A percentile compares a stretch with the other conserved stretches of the same genome.
phyloP scores from a whole-genome alignment of 2,888 invertebrate genomes.

The Meghimatium bilineatum region DNA sequence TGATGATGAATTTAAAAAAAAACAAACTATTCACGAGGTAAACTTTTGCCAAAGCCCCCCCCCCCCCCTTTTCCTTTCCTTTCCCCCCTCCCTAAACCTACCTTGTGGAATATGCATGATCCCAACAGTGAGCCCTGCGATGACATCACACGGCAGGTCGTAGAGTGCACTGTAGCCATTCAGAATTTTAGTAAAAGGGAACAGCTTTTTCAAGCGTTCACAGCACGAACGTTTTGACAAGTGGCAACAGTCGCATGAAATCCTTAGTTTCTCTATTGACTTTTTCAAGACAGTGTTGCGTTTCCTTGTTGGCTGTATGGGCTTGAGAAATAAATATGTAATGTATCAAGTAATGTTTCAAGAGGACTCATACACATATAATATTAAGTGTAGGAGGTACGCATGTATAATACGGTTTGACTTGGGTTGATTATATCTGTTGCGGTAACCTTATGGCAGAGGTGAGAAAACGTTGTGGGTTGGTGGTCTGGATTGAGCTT shows the following conservation, averaged over 20 bases:
- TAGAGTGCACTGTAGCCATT: slow-evolving; percentile 68
- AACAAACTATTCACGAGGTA: too few relatives aligned
- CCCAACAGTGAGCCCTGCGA: slow-evolving; percentile 90
- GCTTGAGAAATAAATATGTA: neutral
- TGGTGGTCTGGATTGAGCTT: too few relatives aligned
- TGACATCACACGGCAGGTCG: slow-evolving; percentile 84
- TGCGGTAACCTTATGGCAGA: too few relatives aligned
- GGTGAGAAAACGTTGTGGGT: too few relatives aligned
- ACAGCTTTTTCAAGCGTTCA: slow-evolving; percentile 57
- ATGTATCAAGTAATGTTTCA: neutral
- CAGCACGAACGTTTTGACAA: slow-evolving; percentile 61
- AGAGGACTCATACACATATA: too few relatives aligned
- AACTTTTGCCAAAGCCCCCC: too few relatives aligned
- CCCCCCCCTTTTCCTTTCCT: too few relatives aligned
- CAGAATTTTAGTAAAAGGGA: slow-evolving; percentile 72
- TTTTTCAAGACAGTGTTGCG: slow-evolving; percentile 20
- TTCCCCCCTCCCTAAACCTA: slow-evolving; percentile 43
- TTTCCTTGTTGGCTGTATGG: slow-evolving; percentile 2
- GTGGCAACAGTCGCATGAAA: slow-evolving; percentile 44
- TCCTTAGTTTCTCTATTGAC: slow-evolving; percentile 40
- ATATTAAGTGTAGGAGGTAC: too few relatives aligned
- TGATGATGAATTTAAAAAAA: too few relatives aligned
- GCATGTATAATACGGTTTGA: too few relatives aligned
- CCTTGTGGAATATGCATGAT: slow-evolving; percentile 77
- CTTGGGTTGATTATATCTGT: too few relatives aligned